phyloP scores from a whole-genome alignment of 1,140 invertebrate genomes.

The Drosophila yakuba region DNA sequence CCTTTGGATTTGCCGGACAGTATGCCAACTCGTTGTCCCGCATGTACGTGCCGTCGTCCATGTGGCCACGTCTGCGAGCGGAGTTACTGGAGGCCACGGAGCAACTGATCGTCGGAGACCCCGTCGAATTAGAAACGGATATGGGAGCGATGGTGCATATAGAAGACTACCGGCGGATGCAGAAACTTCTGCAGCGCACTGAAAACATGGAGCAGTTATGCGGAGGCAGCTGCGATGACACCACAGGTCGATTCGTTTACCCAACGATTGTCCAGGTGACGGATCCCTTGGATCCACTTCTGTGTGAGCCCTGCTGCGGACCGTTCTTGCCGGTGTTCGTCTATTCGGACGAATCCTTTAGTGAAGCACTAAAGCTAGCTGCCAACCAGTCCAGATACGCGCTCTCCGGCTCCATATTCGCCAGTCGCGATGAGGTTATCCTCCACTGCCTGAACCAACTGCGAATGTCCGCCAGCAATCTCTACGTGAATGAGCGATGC shows the following conservation, averaged over 20 bases:
- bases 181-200: constrained; percentile 95
- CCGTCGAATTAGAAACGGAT: constrained; percentile 92
- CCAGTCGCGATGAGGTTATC: constrained; percentile 92
- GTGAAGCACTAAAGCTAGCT: constrained; percentile 84
- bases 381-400: constrained; percentile 94
- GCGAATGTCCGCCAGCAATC: constrained; percentile 95
- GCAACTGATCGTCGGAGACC: constrained; percentile 93
- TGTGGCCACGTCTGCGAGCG: constrained; percentile 88
- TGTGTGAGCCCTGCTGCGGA: constrained; percentile 98
- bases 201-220: constrained; percentile 92
- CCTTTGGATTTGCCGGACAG: constrained; percentile 98
- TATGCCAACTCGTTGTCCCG: constrained; percentile 99
- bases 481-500: constrained; percentile 99
- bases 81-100: constrained; percentile 51
- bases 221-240: constrained; percentile 94
- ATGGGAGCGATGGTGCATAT: constrained; percentile 97
- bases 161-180: constrained; percentile 94
- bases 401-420: constrained; percentile 97
- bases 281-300: constrained; percentile 94
- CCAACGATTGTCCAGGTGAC: constrained; percentile 96
- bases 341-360: constrained; percentile 91
- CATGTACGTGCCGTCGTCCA: constrained; percentile 95
- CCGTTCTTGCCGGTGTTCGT: constrained; percentile 96
- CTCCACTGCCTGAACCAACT: constrained; percentile 90
- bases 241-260: constrained; percentile 95